phyloP scores from a whole-genome alignment of 2,888 invertebrate species.

The Harmothoe impar region DNA sequence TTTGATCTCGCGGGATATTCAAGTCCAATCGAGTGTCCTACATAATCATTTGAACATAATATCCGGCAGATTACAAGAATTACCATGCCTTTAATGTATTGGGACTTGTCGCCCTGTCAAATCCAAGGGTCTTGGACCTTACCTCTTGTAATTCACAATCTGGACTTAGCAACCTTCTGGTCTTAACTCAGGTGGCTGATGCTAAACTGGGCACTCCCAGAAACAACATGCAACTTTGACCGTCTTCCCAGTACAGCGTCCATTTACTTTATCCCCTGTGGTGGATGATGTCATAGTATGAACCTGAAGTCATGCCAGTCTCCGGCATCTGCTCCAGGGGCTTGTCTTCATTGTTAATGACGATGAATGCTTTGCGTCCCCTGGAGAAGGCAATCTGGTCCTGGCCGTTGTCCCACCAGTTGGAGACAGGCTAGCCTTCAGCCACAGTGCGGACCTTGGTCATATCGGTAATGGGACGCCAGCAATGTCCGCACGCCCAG shows the following conservation, averaged over 20 bases:
- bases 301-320: conserved; percentile 81
- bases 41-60: too few species aligned
- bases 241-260: conserved; percentile 87
- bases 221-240: conserved; percentile 86
- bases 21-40: too few species aligned
- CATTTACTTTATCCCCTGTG: conserved; percentile 65
- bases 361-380: conserved; percentile 81
- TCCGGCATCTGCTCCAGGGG: conserved; percentile 75
- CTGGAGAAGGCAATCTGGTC: conserved; percentile 80
- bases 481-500: conserved; percentile 82
- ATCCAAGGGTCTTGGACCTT: too few species aligned
- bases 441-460: conserved; percentile 80
- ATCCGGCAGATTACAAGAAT: too few species aligned
- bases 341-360: conserved; percentile 77
- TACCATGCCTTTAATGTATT: too few species aligned
- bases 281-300: conserved; percentile 82
- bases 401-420: conserved; percentile 77
- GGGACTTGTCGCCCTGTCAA: too few species aligned
- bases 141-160: neutral
- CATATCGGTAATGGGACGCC: conserved; percentile 81
- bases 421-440: conserved; percentile 73
- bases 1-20: too few species aligned
- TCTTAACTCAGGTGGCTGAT: conserved; percentile 86
- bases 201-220: conserved; percentile 86
- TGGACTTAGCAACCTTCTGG: conserved; percentile 87